Percentiles rank a stretch among this genome's conserved stretches.
phyloP scores from a whole-genome alignment of 2,888 invertebrate genomes.

The Sialis lutaria region DNA sequence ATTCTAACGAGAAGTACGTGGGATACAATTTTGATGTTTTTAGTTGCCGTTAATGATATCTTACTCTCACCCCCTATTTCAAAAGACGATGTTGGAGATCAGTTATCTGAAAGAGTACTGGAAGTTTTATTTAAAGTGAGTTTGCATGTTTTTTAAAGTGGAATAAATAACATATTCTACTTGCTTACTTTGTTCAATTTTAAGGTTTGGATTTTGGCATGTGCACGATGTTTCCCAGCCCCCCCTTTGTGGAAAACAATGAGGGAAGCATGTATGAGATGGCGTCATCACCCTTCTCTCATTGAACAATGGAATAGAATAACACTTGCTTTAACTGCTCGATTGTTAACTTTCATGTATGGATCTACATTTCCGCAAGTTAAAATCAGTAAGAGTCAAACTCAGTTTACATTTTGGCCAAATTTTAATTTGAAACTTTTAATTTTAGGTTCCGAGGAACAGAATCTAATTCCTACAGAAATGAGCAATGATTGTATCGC shows the following conservation, averaged over 20 bases:
- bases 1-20: conserved; percentile 73
- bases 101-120: conserved; percentile 82
- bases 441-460: conserved; percentile 64
- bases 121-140: conserved; percentile 82
- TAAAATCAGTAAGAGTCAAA: conserved; percentile 45
- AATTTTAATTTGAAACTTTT: neutral
- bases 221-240: conserved; percentile 74
- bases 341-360: conserved; percentile 74
- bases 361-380: conserved; percentile 67
- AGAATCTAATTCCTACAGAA: conserved; percentile 57
- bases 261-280: conserved; percentile 78
- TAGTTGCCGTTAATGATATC: conserved; percentile 81
- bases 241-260: conserved; percentile 93
- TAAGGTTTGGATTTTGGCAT: conserved; percentile 52
- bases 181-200: conserved; percentile 8
- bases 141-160: neutral
- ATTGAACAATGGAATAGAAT: conserved; percentile 92
- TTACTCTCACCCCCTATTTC: conserved; percentile 82
- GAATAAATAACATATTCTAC: neutral
- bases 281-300: conserved; percentile 86
- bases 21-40: conserved; percentile 73
- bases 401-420: neutral
- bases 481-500: conserved; percentile 83
- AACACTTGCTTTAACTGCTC: conserved; percentile 73
- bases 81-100: conserved; percentile 89